These are phyloP conservation scores for Protobothrops flavoviridis DNA, from an alignment of 2,113 vertebrate species.

Conservation along the genomic window DNA sequence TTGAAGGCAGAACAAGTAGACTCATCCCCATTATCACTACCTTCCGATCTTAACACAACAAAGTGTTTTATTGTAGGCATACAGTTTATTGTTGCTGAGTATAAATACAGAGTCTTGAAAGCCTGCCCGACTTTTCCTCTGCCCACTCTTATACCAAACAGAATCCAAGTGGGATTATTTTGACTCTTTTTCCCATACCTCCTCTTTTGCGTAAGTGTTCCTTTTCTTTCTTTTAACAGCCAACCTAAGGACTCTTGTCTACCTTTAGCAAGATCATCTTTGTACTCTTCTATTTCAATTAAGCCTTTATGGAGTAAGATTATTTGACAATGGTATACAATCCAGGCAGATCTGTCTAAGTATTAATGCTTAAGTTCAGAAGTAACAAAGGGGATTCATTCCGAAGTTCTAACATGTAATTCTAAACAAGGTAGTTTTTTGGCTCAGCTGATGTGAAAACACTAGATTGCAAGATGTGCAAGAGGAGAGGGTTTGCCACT, in stretches of 20 bases:
- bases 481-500: not conserved
- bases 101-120: not conserved
- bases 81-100: not conserved
- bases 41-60: not conserved
- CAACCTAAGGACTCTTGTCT: not conserved
- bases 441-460: not conserved
- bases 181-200: not conserved
- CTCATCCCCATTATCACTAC: not conserved
- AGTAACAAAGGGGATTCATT: not conserved
- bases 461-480: not conserved
- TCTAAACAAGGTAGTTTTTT: not conserved
- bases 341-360: not conserved
- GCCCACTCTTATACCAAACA: not conserved
- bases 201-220: not conserved
- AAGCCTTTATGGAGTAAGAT: not conserved
- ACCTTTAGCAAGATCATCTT: not conserved
- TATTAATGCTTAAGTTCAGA: not conserved
- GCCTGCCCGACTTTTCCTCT: not conserved
- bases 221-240: not conserved
- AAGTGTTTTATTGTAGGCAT: not conserved
- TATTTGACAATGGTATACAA: not conserved
- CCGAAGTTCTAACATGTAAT: not conserved
- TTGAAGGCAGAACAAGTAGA: not conserved
- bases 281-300: not conserved
- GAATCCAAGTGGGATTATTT: not conserved